These are phyloP conservation scores for Parnassius apollo DNA, from an alignment of 2,888 invertebrate species.

Conservation along the genomic window DNA sequence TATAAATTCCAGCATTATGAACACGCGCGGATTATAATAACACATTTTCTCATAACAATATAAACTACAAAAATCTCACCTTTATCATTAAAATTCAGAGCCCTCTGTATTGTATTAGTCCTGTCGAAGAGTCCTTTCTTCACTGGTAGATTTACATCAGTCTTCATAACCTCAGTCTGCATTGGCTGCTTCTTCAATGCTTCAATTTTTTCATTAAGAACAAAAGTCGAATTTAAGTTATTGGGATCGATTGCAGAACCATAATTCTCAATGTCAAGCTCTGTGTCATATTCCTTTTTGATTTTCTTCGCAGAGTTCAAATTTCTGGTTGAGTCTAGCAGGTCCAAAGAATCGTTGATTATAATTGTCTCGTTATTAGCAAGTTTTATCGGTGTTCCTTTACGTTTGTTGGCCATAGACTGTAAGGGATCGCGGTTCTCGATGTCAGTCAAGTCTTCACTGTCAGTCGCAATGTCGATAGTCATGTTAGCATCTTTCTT, in stretches of 20 bases:
- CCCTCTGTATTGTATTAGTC: slow-evolving; percentile 58
- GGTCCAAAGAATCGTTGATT: slow-evolving; percentile 69
- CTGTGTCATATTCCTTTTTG: slow-evolving; percentile 48
- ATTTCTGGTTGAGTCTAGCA: slow-evolving; percentile 53
- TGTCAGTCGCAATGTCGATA: slow-evolving; percentile 57
- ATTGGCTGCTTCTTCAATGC: slow-evolving; percentile 45
- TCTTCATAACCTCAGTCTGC: slow-evolving; percentile 38
- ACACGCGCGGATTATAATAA: too few relatives aligned
- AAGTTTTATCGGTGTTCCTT: slow-evolving; percentile 66
- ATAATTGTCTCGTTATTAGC: slow-evolving; percentile 66
- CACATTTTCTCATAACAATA: neutral
- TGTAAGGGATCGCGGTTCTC: slow-evolving; percentile 54
- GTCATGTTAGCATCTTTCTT: slow-evolving; percentile 43
- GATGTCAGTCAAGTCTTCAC: slow-evolving; percentile 59
- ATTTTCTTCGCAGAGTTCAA: slow-evolving; percentile 64
- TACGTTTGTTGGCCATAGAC: slow-evolving; percentile 53
- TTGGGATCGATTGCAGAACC: slow-evolving; percentile 50
- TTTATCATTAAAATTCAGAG: slow-evolving; percentile 56
- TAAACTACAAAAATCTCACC: slow-evolving; percentile 43
- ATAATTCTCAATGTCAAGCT: slow-evolving; percentile 52
- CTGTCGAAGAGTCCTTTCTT: slow-evolving; percentile 60
- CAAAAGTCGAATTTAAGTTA: slow-evolving; percentile 72
- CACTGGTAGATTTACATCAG: slow-evolving; percentile 34
- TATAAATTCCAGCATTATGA: too few relatives aligned
- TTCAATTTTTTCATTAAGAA: slow-evolving; percentile 61